phyloP scores from a whole-genome alignment of 2,113 vertebrate genomes.

The Hippocampus abdominalis region DNA sequence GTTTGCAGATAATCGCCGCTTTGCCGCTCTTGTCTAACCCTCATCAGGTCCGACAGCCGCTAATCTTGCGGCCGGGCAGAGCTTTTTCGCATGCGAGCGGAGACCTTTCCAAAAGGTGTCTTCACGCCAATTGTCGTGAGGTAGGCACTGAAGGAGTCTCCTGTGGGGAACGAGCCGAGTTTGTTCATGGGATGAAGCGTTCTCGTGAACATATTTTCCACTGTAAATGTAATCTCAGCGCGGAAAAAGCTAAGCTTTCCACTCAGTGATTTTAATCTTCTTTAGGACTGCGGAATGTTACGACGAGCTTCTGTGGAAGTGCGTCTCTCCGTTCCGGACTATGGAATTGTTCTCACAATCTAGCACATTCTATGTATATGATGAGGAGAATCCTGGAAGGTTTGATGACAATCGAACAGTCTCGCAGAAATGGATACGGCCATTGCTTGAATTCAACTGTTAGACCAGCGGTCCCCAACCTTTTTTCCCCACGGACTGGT shows the following conservation, averaged over 20 bases:
- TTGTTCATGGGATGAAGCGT: neutral
- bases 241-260: conserved; percentile 34
- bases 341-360: conserved; percentile 10
- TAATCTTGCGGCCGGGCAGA: conserved; percentile 6
- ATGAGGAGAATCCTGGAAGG: neutral
- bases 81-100: no score
- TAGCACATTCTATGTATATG: neutral
- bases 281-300: conserved; percentile 40
- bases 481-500: no score
- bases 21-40: conserved; percentile 9
- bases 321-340: conserved; percentile 11
- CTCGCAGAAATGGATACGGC: neutral
- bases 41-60: conserved; percentile 12
- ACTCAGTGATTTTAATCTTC: conserved; percentile 45
- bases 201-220: conserved; percentile 18
- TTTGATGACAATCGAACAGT: neutral
- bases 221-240: conserved; percentile 33
- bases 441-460: no score
- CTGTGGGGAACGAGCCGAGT: neutral
- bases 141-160: neutral
- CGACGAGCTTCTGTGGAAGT: conserved; percentile 26
- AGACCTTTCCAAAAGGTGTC: neutral
- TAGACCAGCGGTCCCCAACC: neutral
- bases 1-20: conserved; percentile 30
- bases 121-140: neutral